Percentiles rank a stretch among this genome's conserved stretches.
These are phyloP conservation scores for Aurelia aurita DNA, from an alignment of 30 jellyfish, hydroid and myxozoan species.

Conservation along the genomic window DNA sequence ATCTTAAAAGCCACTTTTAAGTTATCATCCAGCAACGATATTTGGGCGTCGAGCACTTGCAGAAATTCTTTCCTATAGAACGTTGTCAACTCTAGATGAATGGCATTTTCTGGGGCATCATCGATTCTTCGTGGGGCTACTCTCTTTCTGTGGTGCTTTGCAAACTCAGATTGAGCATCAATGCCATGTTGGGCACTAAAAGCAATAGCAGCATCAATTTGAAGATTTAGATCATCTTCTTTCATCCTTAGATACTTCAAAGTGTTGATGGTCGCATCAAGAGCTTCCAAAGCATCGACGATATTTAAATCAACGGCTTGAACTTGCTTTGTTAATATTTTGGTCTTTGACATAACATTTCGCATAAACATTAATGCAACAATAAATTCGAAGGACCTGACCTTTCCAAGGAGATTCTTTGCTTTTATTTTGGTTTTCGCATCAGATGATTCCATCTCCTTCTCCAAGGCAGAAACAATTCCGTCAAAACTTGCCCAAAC, in stretches of 20 bases:
- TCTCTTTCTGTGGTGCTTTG: conserved; percentile 58
- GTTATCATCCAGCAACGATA: conserved; percentile 33
- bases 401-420: conserved; percentile 35
- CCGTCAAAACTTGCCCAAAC: conserved; percentile 40
- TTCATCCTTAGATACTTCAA: conserved; percentile 24
- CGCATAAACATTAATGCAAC: conserved; percentile 35
- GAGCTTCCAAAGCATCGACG: conserved; percentile 53
- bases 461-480: conserved; percentile 33
- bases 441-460: conserved; percentile 17
- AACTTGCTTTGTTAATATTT: conserved; percentile 31
- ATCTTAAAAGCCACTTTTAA: conserved; percentile 27
- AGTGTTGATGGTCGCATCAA: conserved; percentile 45
- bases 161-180: conserved; percentile 64
- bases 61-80: too few relatives aligned
- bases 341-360: conserved; percentile 24
- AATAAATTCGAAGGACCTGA: conserved; percentile 43
- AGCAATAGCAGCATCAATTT: conserved; percentile 56
- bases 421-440: conserved; percentile 27
- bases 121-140: conserved; percentile 55
- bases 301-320: conserved; percentile 44
- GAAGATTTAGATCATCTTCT: conserved; percentile 35
- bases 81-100: conserved; percentile 12
- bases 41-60: conserved; percentile 2
- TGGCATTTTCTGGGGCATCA: conserved; percentile 46
- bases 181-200: conserved; percentile 48